Percentiles rank a stretch among this genome's conserved stretches.
phyloP scores from a whole-genome alignment of 2,113 vertebrate species.

The Bagarius yarrelli region DNA sequence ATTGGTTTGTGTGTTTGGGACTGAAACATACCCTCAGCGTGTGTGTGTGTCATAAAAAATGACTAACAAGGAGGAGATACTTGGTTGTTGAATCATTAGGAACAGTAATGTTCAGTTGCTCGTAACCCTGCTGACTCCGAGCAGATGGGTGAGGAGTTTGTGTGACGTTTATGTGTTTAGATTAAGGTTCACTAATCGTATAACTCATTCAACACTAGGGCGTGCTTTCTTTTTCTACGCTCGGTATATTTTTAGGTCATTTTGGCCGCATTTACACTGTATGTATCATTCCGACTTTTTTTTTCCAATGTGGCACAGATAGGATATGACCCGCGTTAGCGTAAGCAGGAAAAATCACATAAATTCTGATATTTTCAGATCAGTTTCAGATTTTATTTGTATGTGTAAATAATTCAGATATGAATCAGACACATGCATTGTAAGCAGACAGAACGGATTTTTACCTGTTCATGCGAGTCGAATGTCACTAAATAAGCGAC shows the following conservation, averaged over 20 bases:
- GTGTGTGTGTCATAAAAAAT: neutral
- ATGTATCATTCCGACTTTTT: too few relatives aligned
- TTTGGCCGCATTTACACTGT: too few relatives aligned
- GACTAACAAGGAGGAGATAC: neutral
- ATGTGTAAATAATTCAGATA: too few relatives aligned
- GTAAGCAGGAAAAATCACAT: too few relatives aligned
- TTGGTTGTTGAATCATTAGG: neutral
- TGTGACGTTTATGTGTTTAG: conserved; percentile 11
- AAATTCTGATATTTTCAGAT: too few relatives aligned
- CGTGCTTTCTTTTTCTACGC: neutral
- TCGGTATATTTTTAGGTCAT: neutral
- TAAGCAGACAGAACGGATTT: too few relatives aligned
- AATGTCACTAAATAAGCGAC: too few relatives aligned
- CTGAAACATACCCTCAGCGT: neutral
- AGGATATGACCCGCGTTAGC: too few relatives aligned
- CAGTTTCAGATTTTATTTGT: too few relatives aligned
- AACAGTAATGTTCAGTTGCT: neutral
- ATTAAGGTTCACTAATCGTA: neutral
- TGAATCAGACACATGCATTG: too few relatives aligned
- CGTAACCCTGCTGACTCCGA: conserved; percentile 1
- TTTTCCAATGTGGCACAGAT: too few relatives aligned
- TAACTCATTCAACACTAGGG: neutral
- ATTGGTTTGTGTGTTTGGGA: neutral
- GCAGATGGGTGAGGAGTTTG: neutral
- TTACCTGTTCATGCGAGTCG: too few relatives aligned